Evolutionary conservation across 1,140 invertebrate genomes (phyloP).

Genomic region (Theocolax elegans): DNA sequence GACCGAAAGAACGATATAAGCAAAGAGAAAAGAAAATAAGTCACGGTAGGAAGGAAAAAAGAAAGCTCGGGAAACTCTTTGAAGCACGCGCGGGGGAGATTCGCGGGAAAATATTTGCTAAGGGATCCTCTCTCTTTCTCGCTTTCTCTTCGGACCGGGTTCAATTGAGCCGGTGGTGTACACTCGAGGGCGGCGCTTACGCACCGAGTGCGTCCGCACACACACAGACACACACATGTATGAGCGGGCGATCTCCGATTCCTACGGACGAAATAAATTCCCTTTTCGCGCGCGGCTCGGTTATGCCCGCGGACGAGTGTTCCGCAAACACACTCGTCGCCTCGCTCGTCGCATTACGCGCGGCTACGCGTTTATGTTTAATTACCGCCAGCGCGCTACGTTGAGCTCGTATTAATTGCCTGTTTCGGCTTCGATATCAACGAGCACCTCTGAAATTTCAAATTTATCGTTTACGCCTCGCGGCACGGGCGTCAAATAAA

Average conservation of each 20-base stretch:
- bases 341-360: constrained; percentile 49
- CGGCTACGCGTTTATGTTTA: constrained; percentile 24
- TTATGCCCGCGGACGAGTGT: constrained; percentile 50
- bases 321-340: constrained; percentile 52
- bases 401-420: constrained; percentile 23
- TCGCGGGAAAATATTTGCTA: constrained; percentile 53
- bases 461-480: constrained; percentile 28
- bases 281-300: constrained; percentile 45
- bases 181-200: background rate
- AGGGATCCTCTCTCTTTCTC: constrained; percentile 45
- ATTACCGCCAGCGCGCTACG: constrained; percentile 3
- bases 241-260: background rate
- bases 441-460: constrained; percentile 24
- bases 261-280: constrained; percentile 53
- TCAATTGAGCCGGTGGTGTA: constrained; percentile 8
- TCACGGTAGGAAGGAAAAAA: background rate
- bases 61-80: too few relatives aligned
- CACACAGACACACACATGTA: background rate
- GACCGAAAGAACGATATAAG: constrained; percentile 41
- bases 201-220: background rate
- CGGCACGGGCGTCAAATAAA: too few relatives aligned
- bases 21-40: constrained; percentile 18
- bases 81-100: constrained; percentile 28
- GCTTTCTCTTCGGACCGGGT: constrained; percentile 36
- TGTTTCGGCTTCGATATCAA: constrained; percentile 25